Base-by-base conservation (phyloP, 2,797 vertebrate species). In the Lacerta viridis region DNA sequence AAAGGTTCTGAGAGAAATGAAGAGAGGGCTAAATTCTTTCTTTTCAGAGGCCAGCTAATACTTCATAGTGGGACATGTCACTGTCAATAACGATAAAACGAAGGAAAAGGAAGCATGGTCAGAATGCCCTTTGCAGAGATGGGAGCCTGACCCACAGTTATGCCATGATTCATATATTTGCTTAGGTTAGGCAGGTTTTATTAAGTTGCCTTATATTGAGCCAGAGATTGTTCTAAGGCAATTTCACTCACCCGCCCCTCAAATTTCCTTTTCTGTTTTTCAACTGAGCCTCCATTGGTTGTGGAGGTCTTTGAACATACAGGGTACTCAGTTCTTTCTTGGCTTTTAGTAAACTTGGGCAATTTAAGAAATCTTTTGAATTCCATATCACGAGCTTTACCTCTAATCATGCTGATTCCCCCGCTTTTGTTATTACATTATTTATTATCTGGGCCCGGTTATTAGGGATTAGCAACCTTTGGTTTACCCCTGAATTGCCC, bases 1-100 rank as follows among this genome's bases (percentile, higher is more conserved):
- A 94, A 89, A 69, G 17, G 2, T 85, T 91, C 17, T 76, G 50
- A 77, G 83, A 89, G 90, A 43, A 89, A 88, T 87, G 91, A 89
- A 84, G 36, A 39, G 2, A 83, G 29, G 39, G 3, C 74, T 72
- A 23, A 33, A 25, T 90, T 68, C 17, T 13, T 39, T 76, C 83
- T 90, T 92, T 72, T 86, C 10, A 90, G 89, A 93, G 84, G 80
- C 41, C 86, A 90, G 78, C 23, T 33, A 75, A 87, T 39, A 91
- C 43, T 87, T 91, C 72, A 91, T 0, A 0, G 36, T 87, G 86
- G 76, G 43, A 87, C 0, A 88, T 88, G 66, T 64, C 43, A 76
- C 61, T 66, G 46, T 43, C 80, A 78, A 69, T 46, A 80, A 84
- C 39, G 25, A 85, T 27, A 87, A 84, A 39, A 71, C 75, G 90